Evolutionary conservation across 23 tunicate species (phyloP).

Genomic region (Halocynthia aurantium): DNA sequence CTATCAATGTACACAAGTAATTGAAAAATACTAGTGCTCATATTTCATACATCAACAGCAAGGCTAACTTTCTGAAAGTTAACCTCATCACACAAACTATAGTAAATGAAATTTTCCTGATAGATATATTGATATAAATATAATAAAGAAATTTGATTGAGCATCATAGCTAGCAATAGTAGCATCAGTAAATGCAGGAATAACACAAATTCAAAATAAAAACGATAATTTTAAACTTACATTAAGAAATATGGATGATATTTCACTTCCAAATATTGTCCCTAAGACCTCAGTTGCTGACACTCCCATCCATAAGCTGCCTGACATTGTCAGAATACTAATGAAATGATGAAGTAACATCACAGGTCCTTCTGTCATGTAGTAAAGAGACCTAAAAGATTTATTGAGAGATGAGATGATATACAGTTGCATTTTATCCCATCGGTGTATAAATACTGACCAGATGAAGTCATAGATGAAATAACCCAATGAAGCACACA

Average conservation of each 20-base stretch:
- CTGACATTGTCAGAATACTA: conserved; percentile 47
- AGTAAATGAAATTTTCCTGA: too few species aligned
- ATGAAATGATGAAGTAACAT: conserved; percentile 75
- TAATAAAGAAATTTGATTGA: too few species aligned
- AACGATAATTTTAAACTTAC: conserved; percentile 43
- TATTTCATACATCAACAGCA: too few species aligned
- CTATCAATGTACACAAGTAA: neutral
- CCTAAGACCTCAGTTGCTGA: conserved; percentile 69
- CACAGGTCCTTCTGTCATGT: conserved; percentile 52
- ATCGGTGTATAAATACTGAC: conserved; percentile 17
- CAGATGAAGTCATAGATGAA: conserved; percentile 66
- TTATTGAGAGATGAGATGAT: neutral
- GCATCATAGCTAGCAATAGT: too few species aligned
- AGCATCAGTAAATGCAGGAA: too few species aligned
- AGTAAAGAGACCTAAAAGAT: conserved; percentile 51
- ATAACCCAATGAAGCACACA: conserved; percentile 59
- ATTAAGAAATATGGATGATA: conserved; percentile 59
- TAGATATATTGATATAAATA: too few species aligned
- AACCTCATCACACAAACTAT: too few species aligned
- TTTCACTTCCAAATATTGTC: conserved; percentile 72
- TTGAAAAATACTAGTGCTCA: too few species aligned
- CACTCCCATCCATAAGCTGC: conserved; percentile 37
- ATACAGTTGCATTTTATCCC: too few species aligned
- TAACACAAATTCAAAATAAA: neutral
- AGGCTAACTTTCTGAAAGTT: too few species aligned